Base-by-base conservation (phyloP, 2,888 invertebrate genomes). In the Xanthia icteritia region DNA sequence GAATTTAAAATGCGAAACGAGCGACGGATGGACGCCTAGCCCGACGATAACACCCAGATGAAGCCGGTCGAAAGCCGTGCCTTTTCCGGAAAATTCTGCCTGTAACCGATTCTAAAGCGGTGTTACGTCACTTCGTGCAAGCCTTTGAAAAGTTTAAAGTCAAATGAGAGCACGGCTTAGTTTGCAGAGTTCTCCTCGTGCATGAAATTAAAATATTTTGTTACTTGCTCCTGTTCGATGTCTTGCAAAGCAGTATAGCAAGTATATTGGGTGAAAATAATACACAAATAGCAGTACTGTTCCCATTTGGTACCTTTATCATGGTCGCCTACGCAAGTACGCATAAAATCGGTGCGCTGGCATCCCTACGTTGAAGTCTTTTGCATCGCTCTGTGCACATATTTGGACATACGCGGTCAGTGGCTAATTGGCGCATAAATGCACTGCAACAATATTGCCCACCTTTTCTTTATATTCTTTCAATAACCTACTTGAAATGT, bases 1-100 rank as follows among this genome's bases (percentile, higher is more conserved):
- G 91, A 93, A 94, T 93, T 94, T 93, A 89, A 94, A 94, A 93
- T 94, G 90, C 87, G 88, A 91, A 89, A 86, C 91, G 89, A 86
- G 89, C 86, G 90, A 88, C 90, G 90, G 90, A 87, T 86, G 91
- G 90, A 81, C 87, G 89, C 85, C 81, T 86, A 84, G 80, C 85
- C 81, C 85, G 86, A 89, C 88, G 92, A 92, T 93, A 92, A 92
- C 90, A 91, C 91, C 90, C 91, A 91, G 91, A 90, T 92, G 88
- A 90, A 89, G 85, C 83, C 88, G 86, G 86, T 77, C 88, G 86
- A 91, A 91, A 90, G 88, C 89, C 84, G 84, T 86, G 87, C 78
- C 80, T 90, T 92, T 92, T 90, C 91, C 90, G 92, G 92, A 90
- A 91, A 90, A 92, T 91, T 89, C 89, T 88, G 88, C 20, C 82